A percentile compares a stretch with the other conserved stretches of the same genome.
phyloP scores from a whole-genome alignment of 2,888 invertebrate genomes.

The Mycogona germanica region DNA sequence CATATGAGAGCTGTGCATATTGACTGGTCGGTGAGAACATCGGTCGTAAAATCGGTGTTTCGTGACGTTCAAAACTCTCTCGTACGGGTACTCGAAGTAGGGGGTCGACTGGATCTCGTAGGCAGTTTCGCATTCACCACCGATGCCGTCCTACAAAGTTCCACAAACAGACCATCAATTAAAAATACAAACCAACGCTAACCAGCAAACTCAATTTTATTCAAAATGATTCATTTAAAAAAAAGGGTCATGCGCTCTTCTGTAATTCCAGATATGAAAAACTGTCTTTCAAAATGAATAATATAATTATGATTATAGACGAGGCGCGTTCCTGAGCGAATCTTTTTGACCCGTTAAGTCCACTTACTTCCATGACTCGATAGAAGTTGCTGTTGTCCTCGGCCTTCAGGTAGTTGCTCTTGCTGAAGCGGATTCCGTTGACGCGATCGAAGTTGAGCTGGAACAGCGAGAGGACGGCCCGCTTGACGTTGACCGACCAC shows the following conservation, averaged over 20 bases:
- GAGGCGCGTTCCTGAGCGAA: too few species aligned
- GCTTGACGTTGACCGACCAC: conserved; percentile 17
- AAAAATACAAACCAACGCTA: too few species aligned
- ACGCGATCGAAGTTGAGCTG: conserved; percentile 15
- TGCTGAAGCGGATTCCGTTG: conserved; percentile 6
- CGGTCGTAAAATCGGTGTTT: conserved; percentile 7
- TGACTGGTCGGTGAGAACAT: conserved; percentile 15
- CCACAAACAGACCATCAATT: too few species aligned
- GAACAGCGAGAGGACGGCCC: conserved; percentile 10
- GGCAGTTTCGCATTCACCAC: conserved; percentile 18
- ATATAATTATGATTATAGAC: neutral
- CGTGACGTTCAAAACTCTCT: conserved; percentile 18
- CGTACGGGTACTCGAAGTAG: conserved; percentile 1
- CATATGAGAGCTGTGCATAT: conserved; percentile 5
- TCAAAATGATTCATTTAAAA: too few species aligned
- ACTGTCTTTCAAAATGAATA: neutral
- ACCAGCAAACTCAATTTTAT: too few species aligned
- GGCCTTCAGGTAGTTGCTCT: conserved; percentile 7
- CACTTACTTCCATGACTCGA: conserved; percentile 17
- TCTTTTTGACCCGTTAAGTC: neutral
- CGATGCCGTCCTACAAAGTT: conserved; percentile 15
- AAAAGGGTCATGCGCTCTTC: too few species aligned
- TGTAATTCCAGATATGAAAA: neutral
- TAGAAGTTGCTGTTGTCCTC: conserved; percentile 12
- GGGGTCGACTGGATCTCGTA: conserved; percentile 16